phyloP scores from a whole-genome alignment of 2,797 vertebrate species.

The Notolepis coatsorum region DNA sequence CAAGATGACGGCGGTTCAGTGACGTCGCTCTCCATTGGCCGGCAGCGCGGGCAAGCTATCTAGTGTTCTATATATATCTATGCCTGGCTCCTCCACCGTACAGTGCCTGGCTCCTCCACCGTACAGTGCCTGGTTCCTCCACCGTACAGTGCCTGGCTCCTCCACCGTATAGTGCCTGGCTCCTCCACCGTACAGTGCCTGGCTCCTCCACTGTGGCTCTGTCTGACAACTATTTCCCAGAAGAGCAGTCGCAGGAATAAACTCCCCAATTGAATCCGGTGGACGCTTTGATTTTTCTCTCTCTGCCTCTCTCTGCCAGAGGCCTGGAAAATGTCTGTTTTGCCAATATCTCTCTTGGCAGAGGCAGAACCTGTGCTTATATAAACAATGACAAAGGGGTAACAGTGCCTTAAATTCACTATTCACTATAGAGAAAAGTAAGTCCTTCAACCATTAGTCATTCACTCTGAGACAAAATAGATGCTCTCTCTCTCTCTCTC shows the following conservation, averaged over 20 bases:
- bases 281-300: slow-evolving; percentile 22
- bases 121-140: too few species aligned
- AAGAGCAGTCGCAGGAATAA: slow-evolving; percentile 38
- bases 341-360: slow-evolving; percentile 43
- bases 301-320: slow-evolving; percentile 3
- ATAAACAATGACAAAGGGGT: slow-evolving; percentile 54
- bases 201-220: slow-evolving; percentile 16
- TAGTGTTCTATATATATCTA: too few species aligned
- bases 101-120: too few species aligned
- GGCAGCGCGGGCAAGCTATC: too few species aligned
- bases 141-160: too few species aligned
- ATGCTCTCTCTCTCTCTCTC: slow-evolving; percentile 22
- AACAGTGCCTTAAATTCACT: slow-evolving; percentile 51
- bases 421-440: slow-evolving; percentile 34
- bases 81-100: too few species aligned
- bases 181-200: background rate
- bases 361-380: slow-evolving; percentile 43
- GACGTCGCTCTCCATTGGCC: too few species aligned
- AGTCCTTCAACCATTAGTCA: slow-evolving; percentile 18
- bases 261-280: slow-evolving; percentile 45
- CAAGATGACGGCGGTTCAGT: too few species aligned
- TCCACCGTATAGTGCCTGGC: too few species aligned
- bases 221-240: slow-evolving; percentile 35
- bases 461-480: background rate
- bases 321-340: slow-evolving; percentile 28